Percentiles rank a stretch among this genome's conserved stretches.
Evolutionary conservation across 2,797 vertebrate species (phyloP).

Genomic region (Echeneis naucrates): DNA sequence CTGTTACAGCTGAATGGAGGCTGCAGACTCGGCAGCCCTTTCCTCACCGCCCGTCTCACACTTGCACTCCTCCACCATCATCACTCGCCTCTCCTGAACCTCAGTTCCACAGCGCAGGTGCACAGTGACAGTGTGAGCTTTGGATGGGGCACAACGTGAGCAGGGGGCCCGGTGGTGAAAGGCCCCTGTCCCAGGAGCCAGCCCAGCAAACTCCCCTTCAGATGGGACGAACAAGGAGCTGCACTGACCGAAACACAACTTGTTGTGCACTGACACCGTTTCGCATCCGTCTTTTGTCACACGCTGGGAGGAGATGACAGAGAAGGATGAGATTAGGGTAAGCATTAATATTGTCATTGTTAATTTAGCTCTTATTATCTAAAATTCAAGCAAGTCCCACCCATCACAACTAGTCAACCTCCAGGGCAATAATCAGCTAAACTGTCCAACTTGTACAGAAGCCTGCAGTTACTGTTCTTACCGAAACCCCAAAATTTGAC

Average conservation of each 20-base stretch:
- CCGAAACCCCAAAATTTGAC: no score
- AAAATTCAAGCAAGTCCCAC: conserved; percentile 22
- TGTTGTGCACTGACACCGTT: conserved; percentile 81
- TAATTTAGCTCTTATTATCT: conserved; percentile 26
- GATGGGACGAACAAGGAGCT: conserved; percentile 84
- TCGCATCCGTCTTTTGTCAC: conserved; percentile 81
- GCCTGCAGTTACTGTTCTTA: no score
- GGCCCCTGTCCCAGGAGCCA: conserved; percentile 7
- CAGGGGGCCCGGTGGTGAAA: conserved; percentile 68
- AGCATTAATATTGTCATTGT: conserved; percentile 30
- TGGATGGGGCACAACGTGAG: conserved; percentile 83
- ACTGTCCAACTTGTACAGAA: no score
- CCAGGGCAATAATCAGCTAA: conserved; percentile 8
- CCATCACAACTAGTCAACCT: conserved; percentile 30
- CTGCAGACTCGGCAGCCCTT: conserved; percentile 41
- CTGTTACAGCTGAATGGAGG: conserved; percentile 47
- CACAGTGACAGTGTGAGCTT: conserved; percentile 65
- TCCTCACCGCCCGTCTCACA: conserved; percentile 82
- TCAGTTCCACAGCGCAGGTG: conserved; percentile 75
- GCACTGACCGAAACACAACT: conserved; percentile 87
- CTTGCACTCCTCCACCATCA: conserved; percentile 86
- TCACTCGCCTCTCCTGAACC: conserved; percentile 71
- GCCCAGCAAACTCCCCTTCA: conserved; percentile 61
- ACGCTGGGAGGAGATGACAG: conserved; percentile 66
- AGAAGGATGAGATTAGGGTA: conserved; percentile 19